A percentile compares a stretch with the other conserved stretches of the same genome.
These are phyloP conservation scores for Paralichthys olivaceus DNA, from an alignment of 2,113 vertebrate genomes.

Conservation along the genomic window DNA sequence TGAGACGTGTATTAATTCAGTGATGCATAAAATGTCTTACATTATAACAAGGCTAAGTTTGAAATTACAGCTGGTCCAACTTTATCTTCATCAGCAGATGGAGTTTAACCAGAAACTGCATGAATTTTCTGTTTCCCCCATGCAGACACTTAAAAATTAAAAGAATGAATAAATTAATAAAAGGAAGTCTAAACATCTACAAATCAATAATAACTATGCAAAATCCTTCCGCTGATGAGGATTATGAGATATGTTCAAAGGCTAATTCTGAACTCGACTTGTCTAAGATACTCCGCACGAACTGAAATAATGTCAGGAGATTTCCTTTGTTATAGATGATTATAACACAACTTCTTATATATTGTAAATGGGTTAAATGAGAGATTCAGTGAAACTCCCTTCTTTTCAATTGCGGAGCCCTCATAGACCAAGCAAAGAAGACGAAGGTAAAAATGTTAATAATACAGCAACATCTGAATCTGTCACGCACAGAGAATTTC, in stretches of 20 bases:
- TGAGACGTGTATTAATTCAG: not conserved
- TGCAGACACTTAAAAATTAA: not conserved
- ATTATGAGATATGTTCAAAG: constrained; percentile 10
- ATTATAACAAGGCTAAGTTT: not conserved
- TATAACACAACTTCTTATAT: not conserved
- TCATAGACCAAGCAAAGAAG: constrained; percentile 27
- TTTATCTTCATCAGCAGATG: not conserved
- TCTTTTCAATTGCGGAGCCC: not conserved
- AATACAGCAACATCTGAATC: constrained; percentile 45
- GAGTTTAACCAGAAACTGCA: not conserved
- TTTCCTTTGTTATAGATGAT: constrained; percentile 7
- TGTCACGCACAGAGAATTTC: constrained; percentile 34
- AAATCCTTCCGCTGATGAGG: not conserved
- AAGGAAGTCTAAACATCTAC: not conserved
- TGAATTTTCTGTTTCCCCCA: not conserved
- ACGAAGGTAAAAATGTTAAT: constrained; percentile 46
- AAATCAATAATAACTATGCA: not conserved
- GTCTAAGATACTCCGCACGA: not conserved
- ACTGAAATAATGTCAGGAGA: not conserved
- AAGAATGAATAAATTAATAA: not conserved
- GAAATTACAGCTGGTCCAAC: not conserved
- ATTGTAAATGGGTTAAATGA: not conserved
- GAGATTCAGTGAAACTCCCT: not conserved
- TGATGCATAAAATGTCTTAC: not conserved
- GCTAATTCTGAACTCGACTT: constrained; percentile 1